A percentile compares a stretch with the other conserved stretches of the same genome.
Evolutionary conservation across 2,888 invertebrate genomes (phyloP).

Genomic region (Agrotis ipsilon): DNA sequence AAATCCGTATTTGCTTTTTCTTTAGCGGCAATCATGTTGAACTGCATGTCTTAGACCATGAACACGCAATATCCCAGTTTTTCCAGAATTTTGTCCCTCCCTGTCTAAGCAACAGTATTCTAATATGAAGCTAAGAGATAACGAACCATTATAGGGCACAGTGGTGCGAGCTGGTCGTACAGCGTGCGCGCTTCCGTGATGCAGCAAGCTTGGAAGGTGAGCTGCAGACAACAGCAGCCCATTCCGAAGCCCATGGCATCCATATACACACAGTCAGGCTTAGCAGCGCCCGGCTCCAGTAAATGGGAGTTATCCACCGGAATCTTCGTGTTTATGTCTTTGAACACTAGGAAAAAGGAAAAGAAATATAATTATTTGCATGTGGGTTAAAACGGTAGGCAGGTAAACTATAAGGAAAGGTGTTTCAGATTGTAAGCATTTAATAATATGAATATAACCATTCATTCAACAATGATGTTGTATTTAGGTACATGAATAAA

Average conservation of each 20-base stretch:
- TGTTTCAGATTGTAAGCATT: conserved; percentile 1
- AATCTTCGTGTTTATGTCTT: conserved; percentile 96
- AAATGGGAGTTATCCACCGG: conserved; percentile 95
- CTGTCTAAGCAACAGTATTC: too few relatives aligned
- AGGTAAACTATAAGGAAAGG: conserved; percentile 42
- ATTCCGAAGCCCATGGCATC: conserved; percentile 99
- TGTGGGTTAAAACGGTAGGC: conserved; percentile 33
- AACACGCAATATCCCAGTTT: too few relatives aligned
- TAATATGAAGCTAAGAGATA: background rate
- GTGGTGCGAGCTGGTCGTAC: conserved; percentile 98
- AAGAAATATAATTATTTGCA: conserved; percentile 19
- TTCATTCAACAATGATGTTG: conserved; percentile 21
- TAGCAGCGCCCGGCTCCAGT: conserved; percentile 92
- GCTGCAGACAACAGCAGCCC: conserved; percentile 99
- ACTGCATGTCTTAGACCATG: too few relatives aligned
- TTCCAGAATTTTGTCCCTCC: too few relatives aligned
- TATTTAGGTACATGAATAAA: conserved; percentile 15
- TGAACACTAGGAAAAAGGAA: conserved; percentile 93
- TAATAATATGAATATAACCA: conserved; percentile 26
- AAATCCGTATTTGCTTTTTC: background rate
- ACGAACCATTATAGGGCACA: conserved; percentile 98
- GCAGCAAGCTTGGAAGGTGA: conserved; percentile 99
- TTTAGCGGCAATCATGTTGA: too few relatives aligned
- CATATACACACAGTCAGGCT: conserved; percentile 98
- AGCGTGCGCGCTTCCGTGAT: conserved; percentile 98